A percentile compares a stretch with the other conserved stretches of the same genome.
Conservation (phyloP, 2,113 vertebrate species). For the Eupsittula cactorum region DNA sequence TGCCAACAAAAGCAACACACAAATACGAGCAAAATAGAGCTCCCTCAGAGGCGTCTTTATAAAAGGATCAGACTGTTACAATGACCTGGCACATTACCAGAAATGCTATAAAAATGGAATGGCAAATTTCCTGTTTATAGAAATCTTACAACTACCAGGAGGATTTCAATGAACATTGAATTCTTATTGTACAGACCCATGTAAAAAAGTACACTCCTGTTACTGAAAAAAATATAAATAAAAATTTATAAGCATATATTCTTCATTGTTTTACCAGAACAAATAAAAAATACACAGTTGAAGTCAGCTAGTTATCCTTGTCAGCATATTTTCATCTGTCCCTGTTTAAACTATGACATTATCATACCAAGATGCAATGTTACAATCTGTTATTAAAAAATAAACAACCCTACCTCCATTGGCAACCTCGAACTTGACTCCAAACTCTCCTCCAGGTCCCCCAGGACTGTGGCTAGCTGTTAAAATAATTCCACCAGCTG, state of each 20-base stretch:
- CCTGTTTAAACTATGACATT: not conserved
- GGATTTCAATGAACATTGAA: not conserved
- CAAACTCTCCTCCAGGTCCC: slow-evolving; percentile 94
- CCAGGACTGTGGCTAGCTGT: slow-evolving; percentile 97
- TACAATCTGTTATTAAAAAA: not conserved
- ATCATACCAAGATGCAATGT: not conserved
- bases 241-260: not conserved
- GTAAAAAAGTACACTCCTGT: not conserved
- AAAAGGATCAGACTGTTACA: not conserved
- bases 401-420: slow-evolving; percentile 87
- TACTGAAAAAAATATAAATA: not conserved
- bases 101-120: not conserved
- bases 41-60: not conserved
- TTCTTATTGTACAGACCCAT: not conserved
- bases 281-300: not conserved
- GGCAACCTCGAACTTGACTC: slow-evolving; percentile 95
- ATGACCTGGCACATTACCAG: not conserved
- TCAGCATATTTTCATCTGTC: not conserved
- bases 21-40: not conserved
- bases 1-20: not conserved
- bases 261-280: not conserved
- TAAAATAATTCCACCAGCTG: slow-evolving; percentile 94
- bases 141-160: not conserved
- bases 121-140: not conserved
- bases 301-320: not conserved